These are phyloP conservation scores for Erpobdella octoculata DNA, from an alignment of 2,888 invertebrate genomes.

Conservation along the genomic window DNA sequence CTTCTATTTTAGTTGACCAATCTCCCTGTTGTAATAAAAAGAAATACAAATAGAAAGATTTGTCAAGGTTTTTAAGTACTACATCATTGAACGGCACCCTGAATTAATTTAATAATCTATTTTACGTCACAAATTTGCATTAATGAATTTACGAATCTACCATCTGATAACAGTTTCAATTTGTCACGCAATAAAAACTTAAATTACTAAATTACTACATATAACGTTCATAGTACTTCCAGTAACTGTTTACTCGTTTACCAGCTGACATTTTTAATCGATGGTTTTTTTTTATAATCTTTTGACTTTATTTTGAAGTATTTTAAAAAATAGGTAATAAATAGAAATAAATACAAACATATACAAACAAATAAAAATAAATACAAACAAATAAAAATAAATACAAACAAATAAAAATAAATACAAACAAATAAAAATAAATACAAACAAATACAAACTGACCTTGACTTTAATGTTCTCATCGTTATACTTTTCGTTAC, in stretches of 20 bases:
- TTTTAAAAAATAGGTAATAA: not conserved
- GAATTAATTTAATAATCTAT: no score
- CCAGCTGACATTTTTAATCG: no score
- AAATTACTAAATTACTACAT: no score
- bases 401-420: not conserved
- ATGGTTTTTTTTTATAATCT: no score
- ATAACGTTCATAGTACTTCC: no score
- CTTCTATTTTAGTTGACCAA: constrained; percentile 65
- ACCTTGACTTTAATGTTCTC: constrained; percentile 41
- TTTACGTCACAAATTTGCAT: no score
- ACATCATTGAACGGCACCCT: no score
- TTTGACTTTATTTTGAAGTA: not conserved
- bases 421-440: not conserved
- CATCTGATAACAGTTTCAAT: no score
- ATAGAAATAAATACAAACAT: not conserved
- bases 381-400: not conserved
- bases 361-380: not conserved
- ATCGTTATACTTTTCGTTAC: not conserved
- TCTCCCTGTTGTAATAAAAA: constrained; percentile 55
- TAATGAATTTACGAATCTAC: no score
- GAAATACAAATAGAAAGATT: not conserved
- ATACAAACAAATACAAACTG: not conserved
- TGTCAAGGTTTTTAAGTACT: no score
- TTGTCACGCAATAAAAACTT: no score
- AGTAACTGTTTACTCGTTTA: no score